Base-by-base conservation (phyloP, 2,888 invertebrate genomes). In the Geophilus truncorum region DNA sequence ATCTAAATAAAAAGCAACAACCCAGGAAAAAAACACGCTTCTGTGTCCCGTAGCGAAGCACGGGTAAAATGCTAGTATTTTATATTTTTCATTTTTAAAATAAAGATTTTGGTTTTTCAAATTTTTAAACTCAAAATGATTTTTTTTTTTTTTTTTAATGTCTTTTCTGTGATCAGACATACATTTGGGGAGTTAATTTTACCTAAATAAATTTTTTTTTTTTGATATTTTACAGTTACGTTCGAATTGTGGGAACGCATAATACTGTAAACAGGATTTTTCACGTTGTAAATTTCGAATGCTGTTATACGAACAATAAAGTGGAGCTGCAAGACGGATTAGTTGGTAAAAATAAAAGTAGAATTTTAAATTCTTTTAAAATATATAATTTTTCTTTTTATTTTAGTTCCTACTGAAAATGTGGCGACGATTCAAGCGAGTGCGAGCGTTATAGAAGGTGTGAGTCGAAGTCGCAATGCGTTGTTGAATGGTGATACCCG, bases 371-470 rank as follows among this genome's bases (percentile, higher is more conserved):
- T n/a, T n/a, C 6, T 23, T 51, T 51, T 10, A 78, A 77, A 78
- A n/a, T n/a, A n/a, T 18, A 9, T 34, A 45, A 45, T 23, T 51
- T 23, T 51, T n/a, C 34, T 80, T 82, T 80, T 80, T 32, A 77
- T 45, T 18, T 70, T 57, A 86, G 92, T 92, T 85, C 98, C 98
- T 12, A 89, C 90, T 28, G 91, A 93, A 85, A 99, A 99, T 89
- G 95, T 99, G 77, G 98, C 98, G 78, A 95, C 96, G 0, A 91
- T 94, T 83, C 92, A 93, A 81, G 92, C 92, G 85, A 94, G 95
- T 87, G 98, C 99, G 1, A 92, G 92, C 84, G 98, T 99, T 82
- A 93, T 96, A 70, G 98, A 99, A 89, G 99, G 99, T 81, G 98
- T 99, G 9, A 91, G 92, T 85, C 93, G 98, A 12, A 93, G 94